Conservation (phyloP, 1,140 invertebrate genomes). For the Drosophila watanabei region DNA sequence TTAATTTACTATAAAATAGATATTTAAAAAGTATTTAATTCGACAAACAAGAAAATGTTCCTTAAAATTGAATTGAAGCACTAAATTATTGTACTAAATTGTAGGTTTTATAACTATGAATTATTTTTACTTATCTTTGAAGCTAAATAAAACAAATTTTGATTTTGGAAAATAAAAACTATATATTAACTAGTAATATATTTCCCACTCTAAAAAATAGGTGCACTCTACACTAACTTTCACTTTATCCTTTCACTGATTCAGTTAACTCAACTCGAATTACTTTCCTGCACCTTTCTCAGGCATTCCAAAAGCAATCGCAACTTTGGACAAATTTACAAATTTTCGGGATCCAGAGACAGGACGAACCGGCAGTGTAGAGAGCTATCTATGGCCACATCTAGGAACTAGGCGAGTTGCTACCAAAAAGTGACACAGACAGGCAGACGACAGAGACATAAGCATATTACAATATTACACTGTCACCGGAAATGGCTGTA, state of each 20-base stretch:
- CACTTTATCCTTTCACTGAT: slow-evolving; percentile 4
- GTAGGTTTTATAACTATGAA: too few species aligned
- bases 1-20: too few species aligned
- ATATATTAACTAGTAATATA: neutral
- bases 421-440: slow-evolving; percentile 56
- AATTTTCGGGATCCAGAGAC: slow-evolving; percentile 6
- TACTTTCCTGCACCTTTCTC: slow-evolving; percentile 1
- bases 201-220: neutral
- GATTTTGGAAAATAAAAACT: neutral
- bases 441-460: slow-evolving; percentile 70
- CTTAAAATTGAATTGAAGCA: too few species aligned
- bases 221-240: neutral
- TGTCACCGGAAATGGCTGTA: slow-evolving; percentile 78
- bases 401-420: slow-evolving; percentile 26
- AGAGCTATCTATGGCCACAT: slow-evolving; percentile 49
- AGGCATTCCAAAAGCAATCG: slow-evolving; percentile 13
- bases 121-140: neutral
- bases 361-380: slow-evolving; percentile 18
- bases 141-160: neutral
- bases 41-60: too few species aligned
- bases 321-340: slow-evolving; percentile 38
- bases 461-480: slow-evolving; percentile 84
- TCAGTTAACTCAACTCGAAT: slow-evolving; percentile 7
- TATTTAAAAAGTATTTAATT: neutral
- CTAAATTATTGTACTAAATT: too few species aligned